Evolutionary conservation across 2,888 invertebrate genomes (phyloP), one percentile per base, ranked within the genome.

Genomic region (Hyposoter dolosus): DNA sequence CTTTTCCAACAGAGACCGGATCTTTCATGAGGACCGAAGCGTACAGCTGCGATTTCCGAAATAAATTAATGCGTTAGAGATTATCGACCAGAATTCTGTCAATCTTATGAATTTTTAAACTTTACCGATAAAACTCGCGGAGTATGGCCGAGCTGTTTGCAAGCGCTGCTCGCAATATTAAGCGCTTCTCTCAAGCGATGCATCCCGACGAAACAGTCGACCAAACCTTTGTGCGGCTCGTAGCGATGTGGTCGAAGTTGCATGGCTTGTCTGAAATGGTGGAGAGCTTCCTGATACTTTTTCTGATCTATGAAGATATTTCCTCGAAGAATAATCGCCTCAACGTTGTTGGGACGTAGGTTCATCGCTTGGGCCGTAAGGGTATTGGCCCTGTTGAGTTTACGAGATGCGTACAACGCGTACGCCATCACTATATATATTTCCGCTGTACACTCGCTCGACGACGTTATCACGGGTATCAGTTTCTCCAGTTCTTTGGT

Each of bases 381-480:
- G 91, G 96, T 96, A 2, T 96, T 95, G 0, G 97, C 97, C 90
- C 96, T 96, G 28, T 96, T 96, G 83, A 95, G 95, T 90, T 97
- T 96, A 86, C 96, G 96, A 45, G 95, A 94, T 0, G 96, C 95
- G 90, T 96, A 96, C 88, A 96, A 95, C 75, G 96, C 95, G 93
- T 97, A 97, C 1, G 97, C 97, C 93, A 97, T 95, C 0, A 97
- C 96, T 77, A 97, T 96, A 96, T 97, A 98, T 82, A 97, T 96
- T 91, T 97, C 97, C 4, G 96, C 95, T 2, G 95, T 95, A 77
- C 95, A 95, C 88, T 96, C 95, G 80, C 95, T 94, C 17, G 94
- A 92, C 53, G 94, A 93, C 7, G 94, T 93, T 71, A 95, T 92
- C 77, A 95, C 93, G 68, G 95, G 95, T 68, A 96, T 95, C n/a